Conservation (phyloP, 2,113 vertebrate genomes). For the Oreochromis spilurus region DNA sequence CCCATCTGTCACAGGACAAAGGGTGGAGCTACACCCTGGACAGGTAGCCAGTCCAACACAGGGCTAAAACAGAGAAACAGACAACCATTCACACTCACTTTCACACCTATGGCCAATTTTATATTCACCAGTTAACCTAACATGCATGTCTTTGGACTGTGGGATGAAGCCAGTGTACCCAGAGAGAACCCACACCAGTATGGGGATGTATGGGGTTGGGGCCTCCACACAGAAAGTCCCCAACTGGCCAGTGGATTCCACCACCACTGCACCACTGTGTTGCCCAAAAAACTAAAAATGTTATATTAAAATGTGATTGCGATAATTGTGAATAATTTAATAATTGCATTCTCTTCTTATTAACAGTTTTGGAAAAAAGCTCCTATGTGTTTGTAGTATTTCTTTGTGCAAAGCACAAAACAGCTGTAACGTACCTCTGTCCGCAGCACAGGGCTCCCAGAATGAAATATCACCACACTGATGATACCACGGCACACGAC, state of each 20-base stretch:
- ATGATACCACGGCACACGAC: constrained; percentile 78
- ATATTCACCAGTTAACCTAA: background rate
- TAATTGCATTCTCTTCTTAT: background rate
- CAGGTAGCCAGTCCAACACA: background rate
- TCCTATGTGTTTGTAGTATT: background rate
- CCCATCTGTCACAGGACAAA: background rate
- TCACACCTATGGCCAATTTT: background rate
- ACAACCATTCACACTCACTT: background rate
- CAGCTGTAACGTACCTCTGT: constrained; percentile 66
- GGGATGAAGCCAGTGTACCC: background rate
- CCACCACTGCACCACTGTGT: background rate
- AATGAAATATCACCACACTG: constrained; percentile 77
- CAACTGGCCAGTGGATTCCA: background rate
- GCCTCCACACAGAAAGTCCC: background rate
- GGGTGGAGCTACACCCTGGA: background rate
- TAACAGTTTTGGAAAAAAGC: background rate
- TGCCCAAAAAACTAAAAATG: rapidly evolving
- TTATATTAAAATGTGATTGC: background rate
- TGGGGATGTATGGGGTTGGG: background rate
- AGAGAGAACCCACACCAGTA: background rate
- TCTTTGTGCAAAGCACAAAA: background rate
- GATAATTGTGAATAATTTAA: background rate
- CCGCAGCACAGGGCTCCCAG: constrained; percentile 71
- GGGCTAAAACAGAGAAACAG: background rate
- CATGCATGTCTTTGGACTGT: background rate